Evolutionary conservation across 53 echinoderm and acorn worm genomes (phyloP).

Genomic region (Zoroaster sp.): DNA sequence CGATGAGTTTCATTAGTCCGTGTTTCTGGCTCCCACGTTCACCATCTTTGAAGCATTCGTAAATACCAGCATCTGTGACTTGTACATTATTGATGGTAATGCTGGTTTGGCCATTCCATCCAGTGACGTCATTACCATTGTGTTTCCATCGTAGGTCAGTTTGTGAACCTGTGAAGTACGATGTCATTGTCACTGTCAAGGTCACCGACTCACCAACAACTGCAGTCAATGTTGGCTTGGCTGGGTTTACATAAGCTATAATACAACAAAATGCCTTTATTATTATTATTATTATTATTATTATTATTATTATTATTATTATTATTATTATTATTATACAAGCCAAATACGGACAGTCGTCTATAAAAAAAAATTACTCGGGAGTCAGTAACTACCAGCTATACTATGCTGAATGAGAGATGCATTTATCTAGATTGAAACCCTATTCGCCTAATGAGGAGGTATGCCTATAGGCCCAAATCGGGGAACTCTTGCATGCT

Average conservation of each 20-base stretch:
- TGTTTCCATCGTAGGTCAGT: slow-evolving; percentile 21
- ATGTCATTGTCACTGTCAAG: neutral
- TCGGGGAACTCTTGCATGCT: no score
- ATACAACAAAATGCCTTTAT: neutral
- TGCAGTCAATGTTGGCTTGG: neutral
- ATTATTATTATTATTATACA: no score
- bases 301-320: no score
- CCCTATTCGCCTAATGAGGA: no score
- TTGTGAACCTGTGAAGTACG: neutral
- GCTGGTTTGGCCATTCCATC: neutral
- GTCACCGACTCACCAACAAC: neutral
- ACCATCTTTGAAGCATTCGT: neutral
- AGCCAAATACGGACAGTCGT: no score
- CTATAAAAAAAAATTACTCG: no score
- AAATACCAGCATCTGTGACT: slow-evolving; percentile 11
- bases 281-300: neutral
- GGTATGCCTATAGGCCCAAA: no score
- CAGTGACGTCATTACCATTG: neutral
- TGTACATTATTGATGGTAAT: neutral
- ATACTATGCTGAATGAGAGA: no score
- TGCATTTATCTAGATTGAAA: no score
- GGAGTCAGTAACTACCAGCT: no score
- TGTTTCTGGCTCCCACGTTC: neutral
- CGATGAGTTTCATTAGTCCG: slow-evolving; percentile 26
- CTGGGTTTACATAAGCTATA: slow-evolving; percentile 20